Percentiles rank a stretch among this genome's conserved stretches.
These are phyloP conservation scores for Protonibea diacanthus DNA, from an alignment of 2,797 vertebrate genomes.

Conservation along the genomic window DNA sequence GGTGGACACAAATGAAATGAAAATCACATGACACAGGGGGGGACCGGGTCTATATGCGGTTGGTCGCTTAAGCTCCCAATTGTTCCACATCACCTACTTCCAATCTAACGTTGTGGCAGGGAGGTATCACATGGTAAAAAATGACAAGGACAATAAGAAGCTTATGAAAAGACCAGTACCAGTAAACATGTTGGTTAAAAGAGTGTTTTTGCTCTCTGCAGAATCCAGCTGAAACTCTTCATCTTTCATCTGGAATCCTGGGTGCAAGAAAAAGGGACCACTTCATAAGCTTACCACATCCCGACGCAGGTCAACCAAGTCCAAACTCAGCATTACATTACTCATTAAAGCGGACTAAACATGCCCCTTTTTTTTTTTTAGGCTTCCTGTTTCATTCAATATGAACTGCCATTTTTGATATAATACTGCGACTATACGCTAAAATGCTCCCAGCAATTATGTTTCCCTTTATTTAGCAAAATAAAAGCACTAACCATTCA, in stretches of 20 bases:
- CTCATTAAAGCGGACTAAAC: slow-evolving; percentile 66
- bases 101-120: slow-evolving; percentile 75
- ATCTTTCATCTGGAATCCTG: slow-evolving; percentile 92
- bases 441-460: slow-evolving; percentile 74
- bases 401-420: slow-evolving; percentile 36
- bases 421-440: slow-evolving; percentile 42
- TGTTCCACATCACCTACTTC: slow-evolving; percentile 81
- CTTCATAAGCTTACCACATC: slow-evolving; percentile 86
- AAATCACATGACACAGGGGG: slow-evolving; percentile 76
- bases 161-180: slow-evolving; percentile 88
- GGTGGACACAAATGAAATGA: slow-evolving; percentile 70
- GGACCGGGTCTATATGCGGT: slow-evolving; percentile 77
- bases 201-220: slow-evolving; percentile 90
- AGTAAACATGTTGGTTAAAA: slow-evolving; percentile 92
- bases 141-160: slow-evolving; percentile 87
- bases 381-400: slow-evolving; percentile 38
- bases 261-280: slow-evolving; percentile 89
- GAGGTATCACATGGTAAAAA: slow-evolving; percentile 81
- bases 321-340: slow-evolving; percentile 77
- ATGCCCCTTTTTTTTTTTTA: slow-evolving; percentile 32
- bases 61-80: slow-evolving; percentile 81
- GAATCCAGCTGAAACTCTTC: slow-evolving; percentile 91
- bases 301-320: slow-evolving; percentile 73
- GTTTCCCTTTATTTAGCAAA: slow-evolving; percentile 60
- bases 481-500: slow-evolving; percentile 46